Evolutionary conservation across 2,113 vertebrate genomes (phyloP), one percentile per base, ranked within the genome.

Genomic region (Conger conger): DNA sequence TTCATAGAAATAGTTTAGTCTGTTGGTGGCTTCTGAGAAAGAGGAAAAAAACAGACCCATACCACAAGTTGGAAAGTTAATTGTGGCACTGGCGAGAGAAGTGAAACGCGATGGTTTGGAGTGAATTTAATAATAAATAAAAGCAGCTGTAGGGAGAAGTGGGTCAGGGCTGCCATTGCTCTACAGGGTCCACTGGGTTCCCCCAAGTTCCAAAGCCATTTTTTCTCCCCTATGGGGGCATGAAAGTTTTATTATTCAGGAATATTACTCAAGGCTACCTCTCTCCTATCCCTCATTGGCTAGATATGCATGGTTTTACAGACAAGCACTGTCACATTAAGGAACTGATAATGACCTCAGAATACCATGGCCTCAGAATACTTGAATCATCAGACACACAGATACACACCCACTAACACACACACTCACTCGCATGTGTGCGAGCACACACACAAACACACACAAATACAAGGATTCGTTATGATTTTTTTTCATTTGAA

Each of bases 51-150:
- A 90, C 80, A 85, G 60, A 87, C 89, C 91, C 92, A 90, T 89
- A 93, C 94, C 94, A 93, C 94, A 88, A 94, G 92, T 90, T 95
- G 94, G 95, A 95, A 96, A 95, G 95, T 94, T 96, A 96, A 96
- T 96, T 95, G 95, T 89, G 93, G 93, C 82, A 92, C 93, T 95
- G 93, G 93, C 95, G 95, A 91, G 92, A 95, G 94, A 96, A 96
- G 95, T 93, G 93, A 96, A 95, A 90, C 88, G 85, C 84, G 13
- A 87, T 89, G 89, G 91, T 93, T 94, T 94, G 92, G 93, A 95
- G 92, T 90, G 92, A 95, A 92, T 92, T 92, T 91, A 91, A 93
- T 91, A 93, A 92, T 95, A 96, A 96, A 96, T 94, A 93, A 93
- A 96, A 97, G 93, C 96, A 97, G 95, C 95, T 96, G 96, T 91